Evolutionary conservation across 1,140 invertebrate genomes (phyloP), one percentile per base, ranked within the genome.

Genomic region (Ephestia elutella): DNA sequence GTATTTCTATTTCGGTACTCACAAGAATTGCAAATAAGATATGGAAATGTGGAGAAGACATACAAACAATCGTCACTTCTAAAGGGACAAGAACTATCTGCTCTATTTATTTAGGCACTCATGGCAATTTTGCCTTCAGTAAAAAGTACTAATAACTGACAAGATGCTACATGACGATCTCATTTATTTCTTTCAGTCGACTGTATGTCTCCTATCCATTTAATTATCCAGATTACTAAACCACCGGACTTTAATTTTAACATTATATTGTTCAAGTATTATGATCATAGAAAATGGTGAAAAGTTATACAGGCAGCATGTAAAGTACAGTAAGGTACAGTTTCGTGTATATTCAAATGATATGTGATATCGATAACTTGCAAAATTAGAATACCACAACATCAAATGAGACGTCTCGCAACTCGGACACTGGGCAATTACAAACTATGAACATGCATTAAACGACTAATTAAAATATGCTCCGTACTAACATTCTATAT

Each of bases 381-480:
- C 74, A 84, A 84, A 44, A 79, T 60, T 54, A 79, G 75, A 66
- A 61, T 68, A 69, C 66, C 66, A 70, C 68, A 74, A 75, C 66
- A 69, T 44, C 68, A 58, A 62, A 66, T 65, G 50, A 54, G 63
- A 68, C 70, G 57, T 61, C 62, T 68, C 62, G 63, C 71, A 69
- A 70, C 61, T 69, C 59, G 56, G 68, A 73, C 53, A 79, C 65
- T 79, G 70, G 65, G 75, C 68, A 67, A 69, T 81, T 80, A 87
- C 70, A 78, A 44, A 73, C 80, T 87, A 85, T 77, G 71, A 70
- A 81, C 78, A 87, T 85, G 80, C 78, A 85, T 82, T 85, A 83
- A 83, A 83, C 68, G 65, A 72, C 80, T 87, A 85, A 82, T 85
- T 85, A 85, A 83, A 87, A 83, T 87, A 84, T 79, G 79, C 72